A percentile compares a stretch with the other conserved stretches of the same genome.
These are phyloP conservation scores for Thereva unica DNA, from an alignment of 2,888 invertebrate species.

Conservation along the genomic window DNA sequence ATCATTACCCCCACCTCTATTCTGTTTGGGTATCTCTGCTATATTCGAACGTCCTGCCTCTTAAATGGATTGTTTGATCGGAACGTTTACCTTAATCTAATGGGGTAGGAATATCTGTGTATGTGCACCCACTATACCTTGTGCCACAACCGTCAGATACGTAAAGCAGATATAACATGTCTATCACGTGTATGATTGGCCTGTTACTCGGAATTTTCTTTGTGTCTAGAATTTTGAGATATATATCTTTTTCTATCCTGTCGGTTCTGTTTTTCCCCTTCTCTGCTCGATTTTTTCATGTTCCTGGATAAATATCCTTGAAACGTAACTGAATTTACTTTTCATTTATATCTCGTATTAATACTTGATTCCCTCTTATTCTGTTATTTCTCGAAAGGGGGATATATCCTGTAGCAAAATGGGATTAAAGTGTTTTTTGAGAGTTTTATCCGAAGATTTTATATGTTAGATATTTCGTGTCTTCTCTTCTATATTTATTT, in stretches of 20 bases:
- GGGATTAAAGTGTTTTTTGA: constrained; percentile 1
- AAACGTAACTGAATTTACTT: constrained; percentile 26
- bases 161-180: constrained; percentile 7
- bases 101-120: constrained; percentile 5
- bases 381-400: background rate
- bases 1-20: constrained; percentile 16
- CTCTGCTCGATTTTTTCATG: background rate
- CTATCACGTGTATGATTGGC: constrained; percentile 31
- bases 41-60: constrained; percentile 3
- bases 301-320: constrained; percentile 4
- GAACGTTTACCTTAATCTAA: constrained; percentile 31
- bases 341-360: constrained; percentile 32
- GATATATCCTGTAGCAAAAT: constrained; percentile 21
- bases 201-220: constrained; percentile 32
- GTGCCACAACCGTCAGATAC: background rate
- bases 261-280: background rate
- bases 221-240: constrained; percentile 34
- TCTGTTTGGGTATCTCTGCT: constrained; percentile 7
- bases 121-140: constrained; percentile 11
- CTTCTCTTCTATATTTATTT: too few species aligned
- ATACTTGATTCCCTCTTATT: constrained; percentile 25
- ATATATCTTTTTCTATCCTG: constrained; percentile 20
- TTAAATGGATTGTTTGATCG: constrained; percentile 32
- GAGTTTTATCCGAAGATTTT: constrained; percentile 13
- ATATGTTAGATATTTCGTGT: too few species aligned